Conservation (phyloP, 2,113 vertebrate genomes). For the Panthera leo region DNA sequence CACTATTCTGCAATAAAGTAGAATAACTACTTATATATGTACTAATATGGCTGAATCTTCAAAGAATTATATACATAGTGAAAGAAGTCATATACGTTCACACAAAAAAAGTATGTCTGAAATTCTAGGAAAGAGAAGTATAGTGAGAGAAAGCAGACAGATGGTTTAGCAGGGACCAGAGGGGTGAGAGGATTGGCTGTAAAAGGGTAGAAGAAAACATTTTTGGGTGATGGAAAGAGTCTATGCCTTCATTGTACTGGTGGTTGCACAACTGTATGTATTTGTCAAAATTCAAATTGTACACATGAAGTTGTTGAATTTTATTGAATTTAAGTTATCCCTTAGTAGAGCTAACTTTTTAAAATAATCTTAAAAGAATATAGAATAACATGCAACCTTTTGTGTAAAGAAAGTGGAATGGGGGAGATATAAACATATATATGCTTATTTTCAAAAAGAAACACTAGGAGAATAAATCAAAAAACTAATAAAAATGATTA, state of each 20-base stretch:
- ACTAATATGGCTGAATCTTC: not conserved
- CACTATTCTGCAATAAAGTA: not conserved
- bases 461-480: not conserved
- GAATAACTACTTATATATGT: not conserved
- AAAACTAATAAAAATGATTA: slow-evolving; percentile 31
- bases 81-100: not conserved
- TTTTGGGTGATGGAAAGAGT: not conserved
- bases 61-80: not conserved
- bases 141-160: not conserved
- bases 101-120: not conserved
- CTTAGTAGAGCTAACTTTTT: not conserved
- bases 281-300: not conserved
- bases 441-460: not conserved
- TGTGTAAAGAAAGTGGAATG: not conserved
- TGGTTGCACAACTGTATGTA: not conserved
- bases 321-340: not conserved
- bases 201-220: not conserved
- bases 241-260: not conserved
- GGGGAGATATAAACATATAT: not conserved
- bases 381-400: not conserved
- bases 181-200: not conserved
- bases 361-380: not conserved
- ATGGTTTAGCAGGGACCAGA: not conserved
- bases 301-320: not conserved
- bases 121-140: not conserved